Base-by-base conservation (phyloP, 2,797 vertebrate species). In the Acrossocheilus wenchowensis region DNA sequence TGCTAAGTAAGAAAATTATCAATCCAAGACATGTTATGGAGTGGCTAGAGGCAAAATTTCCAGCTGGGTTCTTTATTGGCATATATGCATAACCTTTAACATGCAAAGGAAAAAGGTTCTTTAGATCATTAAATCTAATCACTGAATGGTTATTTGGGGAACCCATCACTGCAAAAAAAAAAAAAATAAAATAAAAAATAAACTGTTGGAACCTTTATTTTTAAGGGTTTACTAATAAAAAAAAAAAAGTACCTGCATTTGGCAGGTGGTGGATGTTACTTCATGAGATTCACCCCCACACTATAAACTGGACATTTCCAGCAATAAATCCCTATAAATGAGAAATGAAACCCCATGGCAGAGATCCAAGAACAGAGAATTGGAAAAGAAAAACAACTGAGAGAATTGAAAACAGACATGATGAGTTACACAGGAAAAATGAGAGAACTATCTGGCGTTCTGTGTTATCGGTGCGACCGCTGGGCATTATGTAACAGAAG, bases 401-500 rank as follows among this genome's bases (percentile, higher is more conserved):
- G 26, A 48, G 17, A 54, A 50, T 36, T 23, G n/a, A 41, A 64
- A 80, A 89, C 45, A 62, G 6, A 71, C 14, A 34, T 73, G 54
- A 81, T 78, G 66, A 30, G 30, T 52, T 30, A 34, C 19, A 75
- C 71, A 69, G 69, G 26, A 69, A 60, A 69, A 62, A 26, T 73
- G 52, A 73, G 23, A 72, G 8, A 34, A 75, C 36, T 73, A n/a
- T 64, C n/a, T 39, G 72, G 36, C 75, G 54, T 79, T 26, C 41
- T 39, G 64, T 60, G 54, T 52, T 82, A 72, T 82, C 57, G 45
- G n/a, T 30, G 4, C 11, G 6, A 41, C 62, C 34, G 19, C 34
- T 78, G 78, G 34, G 78, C n/a, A 75, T 89, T 72, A 84, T 23
- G 19, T 72, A 77, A 86, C 52, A 57, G 48, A 45, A 73, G 43